Evolutionary conservation across 2,113 vertebrate genomes (phyloP).

Genomic region (Ictalurus punctatus): DNA sequence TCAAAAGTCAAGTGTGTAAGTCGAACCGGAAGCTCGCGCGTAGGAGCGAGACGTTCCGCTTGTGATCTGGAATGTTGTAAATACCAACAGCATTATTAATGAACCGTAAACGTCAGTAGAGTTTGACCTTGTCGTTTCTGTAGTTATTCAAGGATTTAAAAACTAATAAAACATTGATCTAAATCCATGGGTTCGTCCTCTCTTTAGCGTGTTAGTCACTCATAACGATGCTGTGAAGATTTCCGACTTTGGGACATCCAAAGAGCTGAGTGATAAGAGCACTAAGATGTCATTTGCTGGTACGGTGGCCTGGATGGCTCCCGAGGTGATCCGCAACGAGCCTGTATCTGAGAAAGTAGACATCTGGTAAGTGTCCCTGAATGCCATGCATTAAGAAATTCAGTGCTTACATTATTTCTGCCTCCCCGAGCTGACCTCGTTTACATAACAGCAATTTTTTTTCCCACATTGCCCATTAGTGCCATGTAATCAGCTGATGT

Average conservation of each 20-base stretch:
- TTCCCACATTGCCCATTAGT: not conserved
- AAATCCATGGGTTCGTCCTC: not conserved
- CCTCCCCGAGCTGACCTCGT: not conserved
- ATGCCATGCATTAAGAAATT: not conserved
- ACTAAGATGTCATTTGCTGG: constrained; percentile 99
- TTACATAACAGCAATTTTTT: not conserved
- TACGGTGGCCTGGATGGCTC: constrained; percentile 98
- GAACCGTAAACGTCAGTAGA: not conserved
- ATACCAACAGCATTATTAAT: not conserved
- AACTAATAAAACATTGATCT: not conserved
- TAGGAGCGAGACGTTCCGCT: not conserved
- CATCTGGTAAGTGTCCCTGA: constrained; percentile 84
- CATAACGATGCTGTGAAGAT: constrained; percentile 95
- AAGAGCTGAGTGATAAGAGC: constrained; percentile 98
- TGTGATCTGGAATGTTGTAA: not conserved
- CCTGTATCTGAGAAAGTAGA: constrained; percentile 98
- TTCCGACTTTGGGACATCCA: constrained; percentile 97
- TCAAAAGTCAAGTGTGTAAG: not conserved
- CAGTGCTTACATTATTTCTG: not conserved
- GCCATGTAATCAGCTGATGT: not conserved
- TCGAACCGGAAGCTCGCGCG: not conserved
- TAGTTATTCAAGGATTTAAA: not conserved
- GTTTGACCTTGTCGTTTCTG: not conserved
- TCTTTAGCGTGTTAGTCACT: constrained; percentile 90
- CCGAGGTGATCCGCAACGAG: constrained; percentile 96